phyloP scores from a whole-genome alignment of 2,113 vertebrate species.

The Pedionomus torquatus region DNA sequence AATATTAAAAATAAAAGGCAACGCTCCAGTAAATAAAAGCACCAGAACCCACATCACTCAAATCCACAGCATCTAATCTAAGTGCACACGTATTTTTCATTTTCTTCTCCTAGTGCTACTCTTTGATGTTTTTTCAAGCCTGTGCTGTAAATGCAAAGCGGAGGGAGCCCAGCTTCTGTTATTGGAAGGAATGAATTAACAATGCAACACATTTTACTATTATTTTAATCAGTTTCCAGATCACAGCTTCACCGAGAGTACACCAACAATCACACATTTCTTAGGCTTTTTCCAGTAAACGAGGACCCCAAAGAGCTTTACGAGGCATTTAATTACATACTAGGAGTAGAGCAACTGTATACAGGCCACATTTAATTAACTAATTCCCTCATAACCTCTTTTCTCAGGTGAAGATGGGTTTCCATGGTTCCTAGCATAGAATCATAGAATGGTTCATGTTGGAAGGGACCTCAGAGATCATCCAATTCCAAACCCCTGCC shows the following conservation, averaged over 20 bases:
- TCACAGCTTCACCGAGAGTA: background rate
- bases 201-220: background rate
- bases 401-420: slow-evolving; percentile 55
- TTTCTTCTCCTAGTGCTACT: background rate
- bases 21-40: background rate
- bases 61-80: background rate
- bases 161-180: background rate
- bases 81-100: background rate
- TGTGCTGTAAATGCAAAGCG: background rate
- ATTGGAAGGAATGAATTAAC: background rate
- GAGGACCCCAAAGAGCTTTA: slow-evolving; percentile 11
- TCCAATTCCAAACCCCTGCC: too few relatives aligned
- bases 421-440: background rate
- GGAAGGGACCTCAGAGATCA: too few relatives aligned
- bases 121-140: background rate
- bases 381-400: slow-evolving; percentile 34
- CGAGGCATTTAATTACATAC: slow-evolving; percentile 57
- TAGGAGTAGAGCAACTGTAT: background rate
- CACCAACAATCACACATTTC: background rate
- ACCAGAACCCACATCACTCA: background rate
- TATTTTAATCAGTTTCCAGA: slow-evolving; percentile 24
- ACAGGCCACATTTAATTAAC: slow-evolving; percentile 47
- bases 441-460: too few relatives aligned
- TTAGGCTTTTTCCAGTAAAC: background rate
- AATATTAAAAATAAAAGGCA: background rate